A percentile compares a stretch with the other conserved stretches of the same genome.
These are phyloP conservation scores for Tetramorium bicarinatum DNA, from an alignment of 2,888 invertebrate species.

Conservation along the genomic window DNA sequence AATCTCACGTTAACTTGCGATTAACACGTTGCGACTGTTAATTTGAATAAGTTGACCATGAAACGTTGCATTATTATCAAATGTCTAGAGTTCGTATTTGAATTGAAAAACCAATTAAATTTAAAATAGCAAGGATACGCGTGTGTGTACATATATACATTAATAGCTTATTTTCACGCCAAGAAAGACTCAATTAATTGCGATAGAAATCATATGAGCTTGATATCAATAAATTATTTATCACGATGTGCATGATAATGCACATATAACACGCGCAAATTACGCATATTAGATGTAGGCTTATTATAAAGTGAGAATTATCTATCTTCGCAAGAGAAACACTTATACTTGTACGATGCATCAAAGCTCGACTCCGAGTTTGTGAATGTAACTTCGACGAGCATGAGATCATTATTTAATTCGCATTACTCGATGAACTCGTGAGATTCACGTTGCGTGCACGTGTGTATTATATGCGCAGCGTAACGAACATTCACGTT, in stretches of 20 bases:
- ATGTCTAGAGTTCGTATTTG: not conserved
- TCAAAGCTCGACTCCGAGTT: slow-evolving; percentile 11
- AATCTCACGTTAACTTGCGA: no score
- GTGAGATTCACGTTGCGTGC: slow-evolving; percentile 39
- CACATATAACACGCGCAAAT: not conserved
- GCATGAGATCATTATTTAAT: slow-evolving; percentile 47
- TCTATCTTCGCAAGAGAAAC: not conserved
- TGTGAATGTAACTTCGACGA: slow-evolving; percentile 1
- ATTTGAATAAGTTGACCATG: slow-evolving; percentile 17
- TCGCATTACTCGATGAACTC: slow-evolving; percentile 34
- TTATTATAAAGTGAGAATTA: not conserved
- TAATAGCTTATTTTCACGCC: not conserved
- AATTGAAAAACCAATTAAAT: slow-evolving; percentile 17
- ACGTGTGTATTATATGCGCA: slow-evolving; percentile 22
- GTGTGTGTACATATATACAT: not conserved
- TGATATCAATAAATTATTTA: slow-evolving; percentile 33
- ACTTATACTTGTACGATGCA: not conserved
- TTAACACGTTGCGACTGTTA: not conserved
- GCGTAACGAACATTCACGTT: slow-evolving; percentile 15
- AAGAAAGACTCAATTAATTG: slow-evolving; percentile 31
- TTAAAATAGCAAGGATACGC: not conserved
- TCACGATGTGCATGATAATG: not conserved
- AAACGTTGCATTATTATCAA: not conserved
- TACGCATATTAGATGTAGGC: not conserved
- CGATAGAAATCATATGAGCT: not conserved